Base-by-base conservation (phyloP, 2,888 invertebrate genomes). In the Tenthredo notha region DNA sequence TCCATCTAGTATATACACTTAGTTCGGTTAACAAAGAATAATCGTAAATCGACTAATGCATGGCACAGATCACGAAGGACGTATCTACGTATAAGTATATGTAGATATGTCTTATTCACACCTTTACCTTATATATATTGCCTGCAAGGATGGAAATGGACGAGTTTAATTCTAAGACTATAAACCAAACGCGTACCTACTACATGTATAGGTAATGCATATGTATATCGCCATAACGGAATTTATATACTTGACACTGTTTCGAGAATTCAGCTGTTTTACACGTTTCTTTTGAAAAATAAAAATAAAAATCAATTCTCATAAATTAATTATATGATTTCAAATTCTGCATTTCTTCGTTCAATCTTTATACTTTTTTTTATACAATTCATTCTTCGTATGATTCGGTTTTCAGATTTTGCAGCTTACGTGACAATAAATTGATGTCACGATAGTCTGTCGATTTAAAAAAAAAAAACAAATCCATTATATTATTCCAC, bases 241-340 rank as follows among this genome's bases (percentile, higher is more conserved):
- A 70, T 70, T 67, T 37, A 33, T 65, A 25, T 18, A 70, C 70
- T 70, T 70, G 70, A 70, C 70, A 70, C 70, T 70, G 37, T 70
- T 70, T 70, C 29, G 33, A 54, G 54, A 54, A 54, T 5, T 54
- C n/a, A 7, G 54, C 47, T 12, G 47, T 47, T 47, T 47, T 2
- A 25, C 25, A 10, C 61, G 61, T 61, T 61, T 25, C 7, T 61
- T 6, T 2, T n/a, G 0, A 21, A 61, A 61, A 25, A 7, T n/a
- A 1, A 43, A 3, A 47, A 47, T 2, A 29, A 29, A 29, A 29
- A 29, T 2, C n/a, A n/a, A n/a, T n/a, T n/a, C n/a, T n/a, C n/a
- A 29, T 1, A 29, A 29, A 29, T 29, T 2, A 2, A 29, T 29
- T 29, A 29, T 29, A 2, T 29, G 1, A 29, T 29, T 29, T 29